Evolutionary conservation across 1,140 invertebrate genomes (phyloP), one percentile per base, ranked within the genome.

Genomic region (Drosophila auraria): DNA sequence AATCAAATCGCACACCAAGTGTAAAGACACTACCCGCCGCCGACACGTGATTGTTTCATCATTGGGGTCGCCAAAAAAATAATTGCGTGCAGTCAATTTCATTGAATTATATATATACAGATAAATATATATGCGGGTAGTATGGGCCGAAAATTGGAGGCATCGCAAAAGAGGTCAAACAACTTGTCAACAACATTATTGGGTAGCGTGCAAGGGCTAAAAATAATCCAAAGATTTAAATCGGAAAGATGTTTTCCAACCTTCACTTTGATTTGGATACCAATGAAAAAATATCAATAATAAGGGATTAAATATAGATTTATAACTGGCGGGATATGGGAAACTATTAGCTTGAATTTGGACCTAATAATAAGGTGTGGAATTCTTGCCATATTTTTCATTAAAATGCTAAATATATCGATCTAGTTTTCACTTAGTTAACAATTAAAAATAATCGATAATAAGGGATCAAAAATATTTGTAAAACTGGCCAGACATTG

Each of bases 21-120:
- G 33, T 51, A 66, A 51, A 76, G 53, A 76, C 42, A 65, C 44
- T 17, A 20, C 51, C 11, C 51, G 11, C 9, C 30, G 40, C 47
- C n/a, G 54, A 77, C 74, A 77, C 74, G 73, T 77, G 74, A 78
- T 78, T 51, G 53, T 63, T 86, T 78, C 69, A 75, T 70, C 60
- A 73, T 73, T 79, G 44, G 45, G 76, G 58, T 58, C 58, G 75
- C 47, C 53, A 70, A 56, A 57, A 56, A 56, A 72, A 77, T 61
- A 70, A 86, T 78, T 87, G 42, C 53, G 60, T 77, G 73, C 53
- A 25, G 50, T 27, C 40, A 69, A 70, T 78, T 70, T 62, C 51
- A 70, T 70, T 78, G 74, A 78, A 78, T 70, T 78, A 78, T 49
- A 40, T 25, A 53, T 11, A 5, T 36, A 36, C 17, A 14, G 25